phyloP scores from a whole-genome alignment of 2,797 vertebrate species.

The Columba guinea region DNA sequence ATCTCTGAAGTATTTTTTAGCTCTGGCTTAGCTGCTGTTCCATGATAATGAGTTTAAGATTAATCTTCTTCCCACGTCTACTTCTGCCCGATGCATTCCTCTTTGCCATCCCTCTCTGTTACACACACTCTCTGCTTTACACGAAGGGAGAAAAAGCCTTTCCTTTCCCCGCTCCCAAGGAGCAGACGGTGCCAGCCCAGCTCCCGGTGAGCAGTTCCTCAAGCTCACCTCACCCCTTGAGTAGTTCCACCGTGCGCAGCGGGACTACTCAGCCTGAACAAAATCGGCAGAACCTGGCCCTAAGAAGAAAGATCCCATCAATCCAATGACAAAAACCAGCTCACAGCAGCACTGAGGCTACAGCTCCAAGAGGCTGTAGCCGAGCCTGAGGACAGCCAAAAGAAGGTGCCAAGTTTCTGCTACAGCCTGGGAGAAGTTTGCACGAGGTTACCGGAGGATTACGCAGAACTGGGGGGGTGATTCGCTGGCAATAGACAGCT shows the following conservation, averaged over 20 bases:
- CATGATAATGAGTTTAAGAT: neutral
- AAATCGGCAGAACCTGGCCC: neutral
- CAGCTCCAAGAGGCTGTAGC: neutral
- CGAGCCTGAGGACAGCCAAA: neutral
- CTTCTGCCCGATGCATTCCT: neutral
- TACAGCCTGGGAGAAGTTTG: neutral
- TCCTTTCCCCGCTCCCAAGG: neutral
- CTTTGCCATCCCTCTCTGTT: neutral
- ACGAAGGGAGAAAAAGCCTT: slow-evolving; percentile 2
- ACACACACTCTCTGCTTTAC: neutral
- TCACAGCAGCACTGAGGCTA: accelerated
- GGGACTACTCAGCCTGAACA: neutral
- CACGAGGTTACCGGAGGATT: neutral
- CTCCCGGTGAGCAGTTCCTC: neutral
- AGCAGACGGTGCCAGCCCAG: neutral
- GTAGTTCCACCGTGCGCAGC: neutral
- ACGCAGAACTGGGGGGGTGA: neutral
- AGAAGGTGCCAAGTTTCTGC: slow-evolving; percentile 18
- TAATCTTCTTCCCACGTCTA: neutral
- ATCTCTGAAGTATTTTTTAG: neutral
- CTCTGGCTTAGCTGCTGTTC: neutral
- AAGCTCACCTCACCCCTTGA: neutral
- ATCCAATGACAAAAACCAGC: neutral
- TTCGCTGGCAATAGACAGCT: neutral
- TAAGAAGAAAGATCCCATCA: neutral